A percentile compares a stretch with the other conserved stretches of the same genome.
Conservation (phyloP, 2,888 invertebrate genomes). For the Eupithecia pulchellata region DNA sequence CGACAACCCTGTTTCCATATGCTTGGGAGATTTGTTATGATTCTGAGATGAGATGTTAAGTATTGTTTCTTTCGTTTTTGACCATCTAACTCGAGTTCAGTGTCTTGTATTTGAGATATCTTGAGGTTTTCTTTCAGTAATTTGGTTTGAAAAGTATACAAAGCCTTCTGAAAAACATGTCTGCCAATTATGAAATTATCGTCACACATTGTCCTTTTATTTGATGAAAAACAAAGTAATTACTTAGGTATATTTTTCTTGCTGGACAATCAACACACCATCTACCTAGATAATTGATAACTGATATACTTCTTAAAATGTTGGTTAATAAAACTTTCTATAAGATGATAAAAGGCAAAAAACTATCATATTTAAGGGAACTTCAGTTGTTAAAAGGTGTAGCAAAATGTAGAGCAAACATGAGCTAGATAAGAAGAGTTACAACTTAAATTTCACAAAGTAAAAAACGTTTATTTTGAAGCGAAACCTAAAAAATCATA, state of each 20-base stretch:
- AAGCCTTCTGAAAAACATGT: too few relatives aligned
- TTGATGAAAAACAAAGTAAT: neutral
- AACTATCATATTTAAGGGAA: too few relatives aligned
- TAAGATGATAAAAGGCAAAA: too few relatives aligned
- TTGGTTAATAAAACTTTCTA: too few relatives aligned
- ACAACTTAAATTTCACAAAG: neutral
- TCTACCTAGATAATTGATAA: too few relatives aligned
- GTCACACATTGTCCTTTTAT: neutral
- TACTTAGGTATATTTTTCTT: too few relatives aligned
- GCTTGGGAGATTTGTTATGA: slow-evolving; percentile 11
- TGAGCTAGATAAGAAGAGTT: neutral
- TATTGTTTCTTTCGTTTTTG: neutral
- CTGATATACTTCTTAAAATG: too few relatives aligned
- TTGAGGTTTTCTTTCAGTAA: neutral
- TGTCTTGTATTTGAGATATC: neutral
- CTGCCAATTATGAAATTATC: neutral
- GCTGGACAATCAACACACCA: neutral
- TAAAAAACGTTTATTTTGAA: neutral
- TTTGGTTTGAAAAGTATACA: neutral
- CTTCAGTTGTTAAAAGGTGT: too few relatives aligned
- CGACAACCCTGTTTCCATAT: slow-evolving; percentile 61
- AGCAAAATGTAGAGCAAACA: neutral
- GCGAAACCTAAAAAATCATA: neutral
- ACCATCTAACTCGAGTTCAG: neutral
- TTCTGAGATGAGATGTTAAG: neutral